These are phyloP conservation scores for Leptinotarsa tumamoca DNA, from an alignment of 2,888 invertebrate genomes.

Conservation along the genomic window DNA sequence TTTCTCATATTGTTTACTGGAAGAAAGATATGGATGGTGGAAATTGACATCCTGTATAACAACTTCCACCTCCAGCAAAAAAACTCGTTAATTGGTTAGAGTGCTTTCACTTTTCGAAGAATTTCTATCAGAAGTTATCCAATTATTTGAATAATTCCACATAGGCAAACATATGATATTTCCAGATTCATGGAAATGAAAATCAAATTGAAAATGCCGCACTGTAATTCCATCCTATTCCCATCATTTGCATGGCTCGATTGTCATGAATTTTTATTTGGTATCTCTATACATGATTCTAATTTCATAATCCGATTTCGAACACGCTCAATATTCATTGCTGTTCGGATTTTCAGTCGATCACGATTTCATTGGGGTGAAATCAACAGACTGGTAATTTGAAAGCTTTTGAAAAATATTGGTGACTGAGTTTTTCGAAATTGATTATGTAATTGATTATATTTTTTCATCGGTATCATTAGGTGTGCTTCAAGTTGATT, in stretches of 20 bases:
- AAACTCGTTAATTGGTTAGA: no score
- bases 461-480: no score
- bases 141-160: neutral
- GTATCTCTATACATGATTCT: slow-evolving; percentile 42
- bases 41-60: no score
- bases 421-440: no score
- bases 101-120: no score
- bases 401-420: neutral
- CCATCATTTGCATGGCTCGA: neutral
- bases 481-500: neutral
- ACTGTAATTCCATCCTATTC: neutral
- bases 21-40: no score
- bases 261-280: slow-evolving; percentile 37
- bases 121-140: no score
- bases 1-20: no score
- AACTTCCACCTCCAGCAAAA: no score
- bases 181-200: neutral
- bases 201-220: neutral
- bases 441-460: no score
- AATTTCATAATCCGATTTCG: slow-evolving; percentile 45
- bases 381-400: neutral
- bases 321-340: slow-evolving; percentile 48
- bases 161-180: neutral
- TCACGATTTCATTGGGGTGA: slow-evolving; percentile 15
- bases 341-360: slow-evolving; percentile 37